Conservation (phyloP, 2,797 vertebrate genomes). For the Epinephelus coioides region DNA sequence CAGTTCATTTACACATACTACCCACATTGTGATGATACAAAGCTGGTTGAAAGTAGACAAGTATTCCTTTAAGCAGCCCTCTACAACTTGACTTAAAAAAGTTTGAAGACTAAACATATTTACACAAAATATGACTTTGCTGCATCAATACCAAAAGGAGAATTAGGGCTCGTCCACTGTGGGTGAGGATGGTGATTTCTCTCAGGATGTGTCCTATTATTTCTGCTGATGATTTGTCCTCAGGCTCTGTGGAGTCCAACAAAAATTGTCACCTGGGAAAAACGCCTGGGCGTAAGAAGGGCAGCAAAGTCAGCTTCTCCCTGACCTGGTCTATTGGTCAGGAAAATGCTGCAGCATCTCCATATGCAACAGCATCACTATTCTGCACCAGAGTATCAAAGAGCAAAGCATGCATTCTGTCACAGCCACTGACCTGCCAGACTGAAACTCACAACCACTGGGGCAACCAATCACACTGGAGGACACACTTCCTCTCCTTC, state of each 20-base stretch:
- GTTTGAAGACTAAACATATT: not conserved
- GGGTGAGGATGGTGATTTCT: slow-evolving; percentile 37
- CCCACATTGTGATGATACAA: no score
- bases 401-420: slow-evolving; percentile 20
- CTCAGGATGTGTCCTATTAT: slow-evolving; percentile 49
- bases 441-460: slow-evolving; percentile 27
- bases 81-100: not conserved
- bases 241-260: slow-evolving; percentile 37
- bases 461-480: slow-evolving; percentile 47
- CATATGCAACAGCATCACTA: slow-evolving; percentile 31
- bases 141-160: slow-evolving; percentile 8
- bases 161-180: slow-evolving; percentile 19
- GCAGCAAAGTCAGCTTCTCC: slow-evolving; percentile 50
- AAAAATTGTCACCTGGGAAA: slow-evolving; percentile 42
- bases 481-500: slow-evolving; percentile 10
- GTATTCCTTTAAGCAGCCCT: no score
- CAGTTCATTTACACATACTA: no score
- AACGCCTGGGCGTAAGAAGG: slow-evolving; percentile 44
- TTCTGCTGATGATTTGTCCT: slow-evolving; percentile 56
- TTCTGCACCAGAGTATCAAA: slow-evolving; percentile 34
- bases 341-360: slow-evolving; percentile 45
- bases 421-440: slow-evolving; percentile 23
- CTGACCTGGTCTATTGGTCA: slow-evolving; percentile 38
- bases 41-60: no score
- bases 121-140: slow-evolving; percentile 16